phyloP scores from a whole-genome alignment of 2,113 vertebrate genomes.

The Cyanoderma ruficeps region DNA sequence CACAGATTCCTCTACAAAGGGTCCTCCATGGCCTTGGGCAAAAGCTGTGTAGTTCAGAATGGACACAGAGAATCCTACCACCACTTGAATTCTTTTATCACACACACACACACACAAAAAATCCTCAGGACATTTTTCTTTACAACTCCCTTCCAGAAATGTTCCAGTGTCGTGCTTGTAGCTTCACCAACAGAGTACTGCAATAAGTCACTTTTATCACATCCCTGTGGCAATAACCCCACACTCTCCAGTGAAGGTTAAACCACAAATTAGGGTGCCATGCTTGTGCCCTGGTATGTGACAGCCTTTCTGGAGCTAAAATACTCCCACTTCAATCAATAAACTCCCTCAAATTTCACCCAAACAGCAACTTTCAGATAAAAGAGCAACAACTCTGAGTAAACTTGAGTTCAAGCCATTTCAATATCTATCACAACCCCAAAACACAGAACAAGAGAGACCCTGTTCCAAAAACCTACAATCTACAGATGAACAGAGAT shows the following conservation, averaged over 20 bases:
- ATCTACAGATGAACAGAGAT: background rate
- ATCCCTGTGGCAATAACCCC: background rate
- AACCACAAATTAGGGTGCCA: background rate
- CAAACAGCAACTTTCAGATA: background rate
- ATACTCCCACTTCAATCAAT: background rate
- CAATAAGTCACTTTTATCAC: background rate
- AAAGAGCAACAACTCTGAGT: background rate
- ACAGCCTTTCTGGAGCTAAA: background rate
- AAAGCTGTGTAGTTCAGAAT: background rate
- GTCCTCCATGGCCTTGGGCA: background rate
- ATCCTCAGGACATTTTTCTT: background rate
- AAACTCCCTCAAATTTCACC: background rate
- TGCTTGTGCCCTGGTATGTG: background rate
- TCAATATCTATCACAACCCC: background rate
- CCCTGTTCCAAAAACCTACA: background rate
- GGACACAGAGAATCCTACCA: background rate
- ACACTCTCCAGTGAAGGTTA: background rate
- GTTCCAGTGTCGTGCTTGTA: background rate
- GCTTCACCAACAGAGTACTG: background rate
- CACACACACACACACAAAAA: background rate
- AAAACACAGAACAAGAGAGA: rapidly evolving
- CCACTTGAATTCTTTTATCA: background rate
- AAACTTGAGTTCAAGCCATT: background rate
- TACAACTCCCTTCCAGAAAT: background rate
- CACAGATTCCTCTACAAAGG: background rate